Evolutionary conservation across 2,888 invertebrate species (phyloP), one percentile per base, ranked within the genome.

Genomic region (Quadriops clusia): DNA sequence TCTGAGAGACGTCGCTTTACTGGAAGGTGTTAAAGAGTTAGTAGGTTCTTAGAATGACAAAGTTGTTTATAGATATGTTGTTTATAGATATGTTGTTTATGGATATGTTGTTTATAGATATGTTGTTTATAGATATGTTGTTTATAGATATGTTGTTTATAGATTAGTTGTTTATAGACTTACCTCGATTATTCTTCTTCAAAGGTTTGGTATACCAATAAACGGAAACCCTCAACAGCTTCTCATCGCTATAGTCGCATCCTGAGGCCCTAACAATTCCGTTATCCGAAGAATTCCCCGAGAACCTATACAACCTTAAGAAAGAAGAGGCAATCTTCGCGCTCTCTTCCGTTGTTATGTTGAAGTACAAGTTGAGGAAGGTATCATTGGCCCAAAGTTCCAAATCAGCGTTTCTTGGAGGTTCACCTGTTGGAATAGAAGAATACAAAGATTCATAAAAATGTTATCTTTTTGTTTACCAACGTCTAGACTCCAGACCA

Each of bases 181-280:
- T 54, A 72, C 72, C 64, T 58, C 65, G 61, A 42, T 68, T 64
- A n/a, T n/a, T n/a, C 45, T 65, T 70, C 42, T 65, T 69, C 31
- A 67, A 45, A 0, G 68, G 61, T 32, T 64, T 64, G 3, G 67
- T 69, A 47, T 72, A 72, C 58, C 67, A 69, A 41, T 68, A 73
- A 26, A 72, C 62, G 1, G 72, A 70, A 33, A 72, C 66, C 35
- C 70, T 58, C 30, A 72, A 60, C 39, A 68, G 60, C 44, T 64
- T 67, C 23, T 72, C 71, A 13, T 67, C 68, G 23, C 33, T 44
- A 36, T 37, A 55, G 14, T 39, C 37, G 15, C 33, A 36, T 3
- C 11, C 27, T 4, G 39, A 39, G 6, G 28, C 3, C 6, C 5
- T 22, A 18, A 22, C 24, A 10, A 20, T 13, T 2, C 12, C 16